Base-by-base conservation (phyloP, 2,113 vertebrate genomes). In the Lucifuga dentata region DNA sequence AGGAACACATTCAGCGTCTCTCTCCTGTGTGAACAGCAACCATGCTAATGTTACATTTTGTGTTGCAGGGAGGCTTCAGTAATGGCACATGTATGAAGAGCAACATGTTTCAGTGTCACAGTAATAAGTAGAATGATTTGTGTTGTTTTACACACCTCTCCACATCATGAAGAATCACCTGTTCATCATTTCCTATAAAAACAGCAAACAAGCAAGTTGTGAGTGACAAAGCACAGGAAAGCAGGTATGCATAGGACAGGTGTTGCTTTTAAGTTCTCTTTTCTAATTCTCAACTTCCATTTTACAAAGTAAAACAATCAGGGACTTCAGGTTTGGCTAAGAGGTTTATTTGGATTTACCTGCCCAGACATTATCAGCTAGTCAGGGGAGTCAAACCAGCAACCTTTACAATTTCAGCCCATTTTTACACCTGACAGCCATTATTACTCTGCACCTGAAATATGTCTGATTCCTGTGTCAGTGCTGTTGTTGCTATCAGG, bases 101-200 rank as follows among this genome's bases (percentile, higher is more conserved):
- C 2, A 8, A 16, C 12, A 33, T 7, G 20, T 52, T 43, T 21
- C 2, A 2, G 35, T 26, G 45, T 16, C 16, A 12, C 7, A 20
- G n/a, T 16, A 15, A n/a, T 11, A 2, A 44, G 44, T 11, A n/a
- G n/a, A n/a, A 9, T 43, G 0, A 9, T 19, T n/a, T 12, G n/a
- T 7, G 13, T 26, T 17, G 2, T 19, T 53, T 26, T 13, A 92
- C 86, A 86, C 88, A 97, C 97, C 96, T 96, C 89, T 98, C 96
- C 64, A 99, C 96, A 55, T 99, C 98, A 68, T 99, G 98, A 68
- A 99, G 96, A 88, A 99, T 97, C 89, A 99, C 97, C 90, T 99
- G 98, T 35, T 99, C 98, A 84, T 99, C 98, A 56, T 99, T 99
- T 80, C 98, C 98, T 98, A 73, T 9, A 86, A 86, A 39, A 51